phyloP scores from a whole-genome alignment of 2,113 vertebrate genomes.

The Thunnus maccoyii region DNA sequence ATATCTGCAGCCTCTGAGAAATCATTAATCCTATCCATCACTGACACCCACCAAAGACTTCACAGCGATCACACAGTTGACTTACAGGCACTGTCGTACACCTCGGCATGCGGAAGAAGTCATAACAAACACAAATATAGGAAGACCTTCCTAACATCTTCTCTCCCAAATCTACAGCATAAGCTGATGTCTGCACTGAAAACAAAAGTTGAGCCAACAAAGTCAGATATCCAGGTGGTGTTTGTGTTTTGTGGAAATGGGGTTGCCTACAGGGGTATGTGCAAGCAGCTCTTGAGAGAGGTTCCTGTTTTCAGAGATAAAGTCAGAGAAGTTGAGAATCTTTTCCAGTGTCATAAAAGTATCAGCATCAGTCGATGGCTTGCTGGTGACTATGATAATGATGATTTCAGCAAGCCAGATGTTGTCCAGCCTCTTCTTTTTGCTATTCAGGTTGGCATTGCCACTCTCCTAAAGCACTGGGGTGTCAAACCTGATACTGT shows the following conservation, averaged over 20 bases:
- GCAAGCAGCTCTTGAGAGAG: slow-evolving; percentile 82
- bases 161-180: slow-evolving; percentile 82
- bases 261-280: slow-evolving; percentile 83
- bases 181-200: slow-evolving; percentile 72
- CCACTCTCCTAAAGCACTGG: slow-evolving; percentile 86
- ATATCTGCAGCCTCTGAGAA: slow-evolving; percentile 87
- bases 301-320: slow-evolving; percentile 86
- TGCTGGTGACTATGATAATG: slow-evolving; percentile 55
- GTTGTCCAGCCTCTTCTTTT: slow-evolving; percentile 89
- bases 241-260: slow-evolving; percentile 92
- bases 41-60: slow-evolving; percentile 81
- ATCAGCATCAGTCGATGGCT: slow-evolving; percentile 77
- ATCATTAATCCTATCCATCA: slow-evolving; percentile 81
- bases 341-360: slow-evolving; percentile 79
- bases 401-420: slow-evolving; percentile 79
- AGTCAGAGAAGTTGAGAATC: slow-evolving; percentile 81
- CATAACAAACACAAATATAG: slow-evolving; percentile 86
- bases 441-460: slow-evolving; percentile 88
- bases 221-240: slow-evolving; percentile 76
- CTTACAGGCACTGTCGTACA: slow-evolving; percentile 86
- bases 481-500: slow-evolving; percentile 85
- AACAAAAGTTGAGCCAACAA: slow-evolving; percentile 48
- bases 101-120: slow-evolving; percentile 90
- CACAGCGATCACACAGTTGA: slow-evolving; percentile 59
- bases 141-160: slow-evolving; percentile 84